Conservation (phyloP, 2,888 invertebrate species). For the Cyrtodaria siliqua region DNA sequence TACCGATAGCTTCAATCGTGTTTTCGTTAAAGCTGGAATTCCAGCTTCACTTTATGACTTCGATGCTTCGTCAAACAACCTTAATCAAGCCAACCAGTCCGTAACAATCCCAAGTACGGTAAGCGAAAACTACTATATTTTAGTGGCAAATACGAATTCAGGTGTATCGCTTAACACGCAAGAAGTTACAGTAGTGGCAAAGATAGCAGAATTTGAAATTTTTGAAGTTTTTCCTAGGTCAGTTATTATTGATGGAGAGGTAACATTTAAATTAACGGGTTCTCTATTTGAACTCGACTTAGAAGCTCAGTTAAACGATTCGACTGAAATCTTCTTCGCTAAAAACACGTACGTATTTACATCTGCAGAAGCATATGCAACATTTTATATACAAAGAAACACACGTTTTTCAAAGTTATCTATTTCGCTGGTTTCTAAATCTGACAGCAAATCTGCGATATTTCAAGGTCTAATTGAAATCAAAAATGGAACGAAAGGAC, state of each 20-base stretch:
- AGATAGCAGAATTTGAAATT: conserved; percentile 49
- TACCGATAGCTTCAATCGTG: conserved; percentile 19
- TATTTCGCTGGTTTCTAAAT: conserved; percentile 2
- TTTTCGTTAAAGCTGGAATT: conserved; percentile 26
- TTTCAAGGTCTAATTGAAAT: background rate
- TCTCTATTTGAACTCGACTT: conserved; percentile 35
- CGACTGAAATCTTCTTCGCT: conserved; percentile 1
- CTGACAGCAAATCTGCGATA: background rate
- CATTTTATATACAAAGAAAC: conserved; percentile 21
- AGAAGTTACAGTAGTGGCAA: conserved; percentile 13
- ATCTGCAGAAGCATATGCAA: conserved; percentile 36
- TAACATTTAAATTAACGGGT: conserved; percentile 40
- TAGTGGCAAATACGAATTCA: conserved; percentile 19
- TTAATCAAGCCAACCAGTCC: conserved; percentile 30
- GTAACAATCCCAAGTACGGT: conserved; percentile 32
- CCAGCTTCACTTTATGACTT: conserved; percentile 44
- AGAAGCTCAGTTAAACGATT: conserved; percentile 11
- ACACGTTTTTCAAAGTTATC: background rate
- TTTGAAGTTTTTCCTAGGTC: conserved; percentile 15
- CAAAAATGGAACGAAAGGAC: conserved; percentile 27
- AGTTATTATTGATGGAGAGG: conserved; percentile 13
- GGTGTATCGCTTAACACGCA: background rate
- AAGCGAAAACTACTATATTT: conserved; percentile 36
- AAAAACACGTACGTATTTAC: conserved; percentile 27
- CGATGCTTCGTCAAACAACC: conserved; percentile 28